Percentiles rank a stretch among this genome's conserved stretches.
phyloP scores from a whole-genome alignment of 2,888 invertebrate species.

The Pandemis heparana region DNA sequence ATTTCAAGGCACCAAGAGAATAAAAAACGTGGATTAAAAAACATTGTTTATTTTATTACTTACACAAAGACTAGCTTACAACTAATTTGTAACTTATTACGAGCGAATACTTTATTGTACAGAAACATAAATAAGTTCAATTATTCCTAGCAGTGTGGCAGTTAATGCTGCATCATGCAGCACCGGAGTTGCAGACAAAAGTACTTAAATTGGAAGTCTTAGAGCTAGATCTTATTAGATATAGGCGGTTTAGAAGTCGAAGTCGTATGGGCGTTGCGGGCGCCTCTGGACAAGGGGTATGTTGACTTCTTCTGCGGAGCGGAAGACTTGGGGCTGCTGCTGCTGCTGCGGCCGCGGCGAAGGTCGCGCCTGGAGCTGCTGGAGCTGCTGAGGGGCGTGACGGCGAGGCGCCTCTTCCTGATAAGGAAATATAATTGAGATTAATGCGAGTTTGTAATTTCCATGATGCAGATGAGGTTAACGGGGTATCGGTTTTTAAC shows the following conservation, averaged over 20 bases:
- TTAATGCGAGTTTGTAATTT: background rate
- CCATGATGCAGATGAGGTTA: no score
- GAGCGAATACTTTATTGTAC: slow-evolving; percentile 68
- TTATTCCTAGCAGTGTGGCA: slow-evolving; percentile 55
- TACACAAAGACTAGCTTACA: slow-evolving; percentile 83
- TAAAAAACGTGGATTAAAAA: slow-evolving; percentile 34
- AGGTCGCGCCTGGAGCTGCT: slow-evolving; percentile 60
- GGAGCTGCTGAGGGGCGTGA: slow-evolving; percentile 61
- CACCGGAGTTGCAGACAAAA: background rate
- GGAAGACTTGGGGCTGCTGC: slow-evolving; percentile 89
- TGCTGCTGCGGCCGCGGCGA: slow-evolving; percentile 61
- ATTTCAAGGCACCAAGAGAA: background rate
- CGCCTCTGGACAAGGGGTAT: slow-evolving; percentile 93
- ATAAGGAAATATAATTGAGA: slow-evolving; percentile 22
- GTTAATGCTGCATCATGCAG: slow-evolving; percentile 21
- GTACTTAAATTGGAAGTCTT: background rate
- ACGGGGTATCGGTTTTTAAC: no score
- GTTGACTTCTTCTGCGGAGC: slow-evolving; percentile 94
- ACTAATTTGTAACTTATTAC: slow-evolving; percentile 83
- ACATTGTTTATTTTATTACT: slow-evolving; percentile 52
- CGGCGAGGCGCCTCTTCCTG: slow-evolving; percentile 69
- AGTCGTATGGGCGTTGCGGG: slow-evolving; percentile 84
- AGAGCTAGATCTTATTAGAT: background rate
- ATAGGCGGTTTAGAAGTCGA: slow-evolving; percentile 64
- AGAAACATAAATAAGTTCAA: slow-evolving; percentile 74